A percentile compares a stretch with the other conserved stretches of the same genome.
Conservation (phyloP, 2,113 vertebrate genomes). For the human region DNA sequence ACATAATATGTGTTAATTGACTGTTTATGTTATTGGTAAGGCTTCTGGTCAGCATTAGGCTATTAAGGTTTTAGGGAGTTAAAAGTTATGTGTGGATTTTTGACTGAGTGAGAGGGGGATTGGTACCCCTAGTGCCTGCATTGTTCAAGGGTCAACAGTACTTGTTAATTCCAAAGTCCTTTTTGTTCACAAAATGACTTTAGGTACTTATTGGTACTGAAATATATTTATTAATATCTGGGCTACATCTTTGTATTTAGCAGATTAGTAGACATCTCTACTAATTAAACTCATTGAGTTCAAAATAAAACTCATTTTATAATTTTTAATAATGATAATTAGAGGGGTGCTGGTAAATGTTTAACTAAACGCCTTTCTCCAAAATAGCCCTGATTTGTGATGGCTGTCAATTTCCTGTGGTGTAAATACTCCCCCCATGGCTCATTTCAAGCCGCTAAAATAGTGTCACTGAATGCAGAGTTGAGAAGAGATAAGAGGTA, state of each 20-base stretch:
- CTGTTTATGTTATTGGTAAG: background rate
- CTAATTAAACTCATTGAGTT: conserved; percentile 41
- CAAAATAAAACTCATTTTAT: conserved; percentile 9
- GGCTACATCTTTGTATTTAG: background rate
- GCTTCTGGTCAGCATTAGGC: background rate
- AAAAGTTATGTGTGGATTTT: background rate
- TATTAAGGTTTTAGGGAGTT: background rate
- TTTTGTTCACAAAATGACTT: background rate
- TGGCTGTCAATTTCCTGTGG: background rate
- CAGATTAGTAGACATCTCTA: conserved; percentile 3
- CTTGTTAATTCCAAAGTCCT: background rate
- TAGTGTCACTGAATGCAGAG: background rate
- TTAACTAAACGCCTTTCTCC: background rate
- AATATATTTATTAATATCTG: background rate
- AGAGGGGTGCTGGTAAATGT: background rate
- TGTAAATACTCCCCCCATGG: background rate
- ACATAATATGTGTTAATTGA: background rate
- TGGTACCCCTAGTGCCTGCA: background rate
- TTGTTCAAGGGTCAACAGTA: background rate
- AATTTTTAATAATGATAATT: conserved; percentile 33
- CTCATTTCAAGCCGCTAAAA: background rate
- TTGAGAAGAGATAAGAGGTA: background rate
- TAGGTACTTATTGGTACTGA: background rate
- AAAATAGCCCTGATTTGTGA: background rate
- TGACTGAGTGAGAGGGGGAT: background rate